Evolutionary conservation across 2,113 vertebrate genomes (phyloP).

Genomic region (Carettochelys insculpta): DNA sequence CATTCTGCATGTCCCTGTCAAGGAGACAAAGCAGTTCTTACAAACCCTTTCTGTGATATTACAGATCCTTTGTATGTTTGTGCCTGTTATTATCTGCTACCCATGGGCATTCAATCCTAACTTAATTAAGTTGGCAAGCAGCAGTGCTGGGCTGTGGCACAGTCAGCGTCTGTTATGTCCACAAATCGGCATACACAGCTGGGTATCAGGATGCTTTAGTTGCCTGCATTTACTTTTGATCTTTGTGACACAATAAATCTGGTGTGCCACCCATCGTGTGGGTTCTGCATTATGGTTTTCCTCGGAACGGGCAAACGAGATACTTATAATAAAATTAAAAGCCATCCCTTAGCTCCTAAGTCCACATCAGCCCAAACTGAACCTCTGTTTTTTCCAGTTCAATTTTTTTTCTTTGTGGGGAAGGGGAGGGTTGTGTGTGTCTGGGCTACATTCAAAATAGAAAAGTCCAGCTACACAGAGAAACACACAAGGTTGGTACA

Average conservation of each 20-base stretch:
- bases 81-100: conserved; percentile 56
- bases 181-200: conserved; percentile 57
- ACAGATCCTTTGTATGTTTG: conserved; percentile 38
- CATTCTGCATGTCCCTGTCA: conserved; percentile 54
- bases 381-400: background rate
- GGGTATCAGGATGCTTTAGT: conserved; percentile 50
- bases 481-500: background rate
- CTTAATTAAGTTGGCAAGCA: conserved; percentile 71
- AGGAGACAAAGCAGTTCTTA: conserved; percentile 38
- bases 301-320: background rate
- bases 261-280: conserved; percentile 25
- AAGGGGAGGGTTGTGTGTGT: background rate
- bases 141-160: conserved; percentile 31
- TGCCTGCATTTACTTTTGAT: conserved; percentile 59
- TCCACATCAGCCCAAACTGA: background rate
- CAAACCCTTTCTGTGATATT: conserved; percentile 50
- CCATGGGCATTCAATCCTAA: conserved; percentile 62
- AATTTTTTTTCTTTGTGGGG: background rate
- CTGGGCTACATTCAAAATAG: background rate
- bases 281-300: conserved; percentile 18
- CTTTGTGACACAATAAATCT: conserved; percentile 52
- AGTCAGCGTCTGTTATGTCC: conserved; percentile 31
- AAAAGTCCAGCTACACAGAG: background rate
- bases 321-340: conserved; percentile 13
- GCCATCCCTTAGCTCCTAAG: background rate